Base-by-base conservation (phyloP, 2,113 vertebrate genomes). In the Girardinichthys multiradiatus region DNA sequence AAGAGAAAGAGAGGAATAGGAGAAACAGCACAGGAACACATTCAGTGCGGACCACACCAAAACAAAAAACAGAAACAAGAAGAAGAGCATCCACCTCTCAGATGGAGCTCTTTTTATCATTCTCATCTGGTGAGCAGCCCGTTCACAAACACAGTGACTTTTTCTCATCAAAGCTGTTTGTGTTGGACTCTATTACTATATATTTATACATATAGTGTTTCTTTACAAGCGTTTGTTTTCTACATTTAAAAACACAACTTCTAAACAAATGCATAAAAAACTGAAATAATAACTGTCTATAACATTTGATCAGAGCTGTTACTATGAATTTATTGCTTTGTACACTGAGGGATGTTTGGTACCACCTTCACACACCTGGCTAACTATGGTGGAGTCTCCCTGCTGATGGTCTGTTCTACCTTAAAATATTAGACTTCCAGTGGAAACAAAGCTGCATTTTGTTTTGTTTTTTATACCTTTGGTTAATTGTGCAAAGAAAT, bases 301-400 rank as follows among this genome's bases (percentile, higher is more conserved):
- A 86, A 91, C 72, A 63, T 77, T 78, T 65, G 87, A 93, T 76
- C 86, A 88, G 88, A 92, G 91, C 91, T 92, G 90, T 94, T 95
- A 94, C 95, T 90, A 90, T 91, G 88, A 90, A 94, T 94, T 95
- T 95, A 99, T 99, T 99, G 97, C 98, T 99, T 96, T 96, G 96
- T 97, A 97, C 96, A 98, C 95, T 95, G 94, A 93, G 95, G 94
- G 68, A 95, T 95, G 88, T 89, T 92, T 78, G 80, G 72, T 82
- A 82, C 83, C 75, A 37, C 57, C 77, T 82, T 72, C 66, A 73
- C 73, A 30, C 57, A 39, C 12, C 42, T 57, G 79, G 70, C 68
- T 76, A 65, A 37, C 35, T 29, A 57, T 1, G 51, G 60, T 60
- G 76, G 45, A 70, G 59, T 75, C 70, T 70, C 48, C 7, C 68